Evolutionary conservation across 23 tunicate species (phyloP).

Genomic region (Styela clava): DNA sequence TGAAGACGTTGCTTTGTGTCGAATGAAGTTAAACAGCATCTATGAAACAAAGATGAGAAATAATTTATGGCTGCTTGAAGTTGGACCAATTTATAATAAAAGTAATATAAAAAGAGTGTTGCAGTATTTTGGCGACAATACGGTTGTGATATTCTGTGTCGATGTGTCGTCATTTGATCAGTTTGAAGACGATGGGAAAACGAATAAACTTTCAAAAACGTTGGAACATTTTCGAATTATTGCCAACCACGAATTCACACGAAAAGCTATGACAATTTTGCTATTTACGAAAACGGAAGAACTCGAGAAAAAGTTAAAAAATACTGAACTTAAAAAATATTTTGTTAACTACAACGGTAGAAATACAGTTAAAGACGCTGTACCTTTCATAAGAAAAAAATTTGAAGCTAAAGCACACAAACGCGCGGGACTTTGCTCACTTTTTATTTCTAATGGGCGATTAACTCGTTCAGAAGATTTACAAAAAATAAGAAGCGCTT

Average conservation of each 20-base stretch:
- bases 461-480: neutral
- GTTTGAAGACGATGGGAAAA: neutral
- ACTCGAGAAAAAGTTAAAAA: constrained; percentile 9
- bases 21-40: constrained; percentile 9
- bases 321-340: neutral
- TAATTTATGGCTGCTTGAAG: constrained; percentile 6
- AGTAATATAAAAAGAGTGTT: constrained; percentile 3
- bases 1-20: constrained; percentile 9
- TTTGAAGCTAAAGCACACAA: neutral
- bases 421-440: neutral
- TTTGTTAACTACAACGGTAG: constrained; percentile 2
- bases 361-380: neutral
- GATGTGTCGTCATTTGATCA: constrained; percentile 15
- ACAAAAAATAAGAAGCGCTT: neutral
- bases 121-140: constrained; percentile 6
- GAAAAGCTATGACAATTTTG: neutral
- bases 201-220: neutral
- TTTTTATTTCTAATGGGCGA: neutral
- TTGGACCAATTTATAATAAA: neutral
- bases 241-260: neutral
- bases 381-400: neutral
- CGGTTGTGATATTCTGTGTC: constrained; percentile 13
- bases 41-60: constrained; percentile 2
- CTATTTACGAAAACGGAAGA: constrained; percentile 11
- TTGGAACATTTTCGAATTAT: constrained; percentile 2